phyloP scores from a whole-genome alignment of 2,888 invertebrate genomes.

The Enoplolaimus lenunculus region DNA sequence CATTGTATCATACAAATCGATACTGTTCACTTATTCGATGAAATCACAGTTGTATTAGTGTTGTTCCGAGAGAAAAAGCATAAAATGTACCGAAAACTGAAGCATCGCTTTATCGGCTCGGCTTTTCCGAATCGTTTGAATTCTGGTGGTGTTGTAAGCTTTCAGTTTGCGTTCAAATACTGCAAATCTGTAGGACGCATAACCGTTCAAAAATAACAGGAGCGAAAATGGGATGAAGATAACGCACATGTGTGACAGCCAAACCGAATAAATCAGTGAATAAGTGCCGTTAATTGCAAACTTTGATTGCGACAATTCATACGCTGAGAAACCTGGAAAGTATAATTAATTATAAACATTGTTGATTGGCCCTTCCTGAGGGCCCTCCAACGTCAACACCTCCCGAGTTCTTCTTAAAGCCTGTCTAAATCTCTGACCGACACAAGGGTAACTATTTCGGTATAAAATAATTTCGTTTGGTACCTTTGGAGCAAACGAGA shows the following conservation, averaged over 20 bases:
- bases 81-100: background rate
- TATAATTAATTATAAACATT: no score
- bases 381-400: no score
- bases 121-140: background rate
- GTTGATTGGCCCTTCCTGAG: no score
- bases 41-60: no score
- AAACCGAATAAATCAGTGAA: slow-evolving; percentile 63
- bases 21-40: no score
- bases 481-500: no score
- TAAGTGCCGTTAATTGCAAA: background rate
- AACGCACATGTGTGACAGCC: slow-evolving; percentile 83
- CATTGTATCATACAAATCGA: no score
- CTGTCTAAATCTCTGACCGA: no score
- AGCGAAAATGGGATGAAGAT: slow-evolving; percentile 79
- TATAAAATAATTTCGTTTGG: no score
- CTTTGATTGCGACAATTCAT: background rate
- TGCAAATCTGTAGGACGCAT: background rate
- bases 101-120: background rate
- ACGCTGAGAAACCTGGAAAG: background rate
- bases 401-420: no score
- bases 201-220: slow-evolving; percentile 46
- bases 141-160: background rate
- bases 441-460: no score
- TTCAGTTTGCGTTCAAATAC: background rate
- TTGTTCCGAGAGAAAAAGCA: background rate